phyloP scores from a whole-genome alignment of 2,797 vertebrate species.

The Sebastes hubbsi region DNA sequence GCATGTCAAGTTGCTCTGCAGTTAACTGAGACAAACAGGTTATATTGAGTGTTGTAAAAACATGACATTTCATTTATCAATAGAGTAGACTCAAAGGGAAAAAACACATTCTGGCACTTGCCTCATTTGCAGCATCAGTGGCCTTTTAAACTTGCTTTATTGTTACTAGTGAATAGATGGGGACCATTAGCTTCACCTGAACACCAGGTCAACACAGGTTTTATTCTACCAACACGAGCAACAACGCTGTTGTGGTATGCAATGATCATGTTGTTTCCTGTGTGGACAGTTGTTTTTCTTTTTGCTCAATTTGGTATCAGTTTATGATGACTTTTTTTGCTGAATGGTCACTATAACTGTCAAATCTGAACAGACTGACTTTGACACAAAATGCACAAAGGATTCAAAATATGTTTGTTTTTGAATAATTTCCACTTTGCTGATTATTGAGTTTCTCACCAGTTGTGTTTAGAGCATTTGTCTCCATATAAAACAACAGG shows the following conservation, averaged over 20 bases:
- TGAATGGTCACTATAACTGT: background rate
- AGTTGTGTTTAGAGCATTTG: background rate
- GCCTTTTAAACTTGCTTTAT: constrained; percentile 9
- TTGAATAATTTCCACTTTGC: background rate
- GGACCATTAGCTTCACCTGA: background rate
- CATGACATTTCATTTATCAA: background rate
- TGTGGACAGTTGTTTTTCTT: background rate
- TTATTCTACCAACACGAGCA: background rate
- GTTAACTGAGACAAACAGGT: background rate
- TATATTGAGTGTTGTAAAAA: background rate
- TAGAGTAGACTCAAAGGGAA: background rate
- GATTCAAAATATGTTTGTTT: background rate
- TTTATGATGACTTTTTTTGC: background rate
- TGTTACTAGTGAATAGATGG: constrained; percentile 10
- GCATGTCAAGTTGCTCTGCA: background rate
- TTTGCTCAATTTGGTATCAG: background rate
- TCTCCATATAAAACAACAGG: background rate
- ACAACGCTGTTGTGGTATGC: background rate
- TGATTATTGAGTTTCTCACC: background rate
- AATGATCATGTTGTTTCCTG: background rate
- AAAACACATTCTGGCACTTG: constrained; percentile 2
- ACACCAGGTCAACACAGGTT: background rate
- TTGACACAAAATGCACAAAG: background rate
- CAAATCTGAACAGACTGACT: background rate
- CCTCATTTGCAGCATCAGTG: background rate